Conservation (phyloP, 2,888 invertebrate species). For the Meiosimyza platycephala region DNA sequence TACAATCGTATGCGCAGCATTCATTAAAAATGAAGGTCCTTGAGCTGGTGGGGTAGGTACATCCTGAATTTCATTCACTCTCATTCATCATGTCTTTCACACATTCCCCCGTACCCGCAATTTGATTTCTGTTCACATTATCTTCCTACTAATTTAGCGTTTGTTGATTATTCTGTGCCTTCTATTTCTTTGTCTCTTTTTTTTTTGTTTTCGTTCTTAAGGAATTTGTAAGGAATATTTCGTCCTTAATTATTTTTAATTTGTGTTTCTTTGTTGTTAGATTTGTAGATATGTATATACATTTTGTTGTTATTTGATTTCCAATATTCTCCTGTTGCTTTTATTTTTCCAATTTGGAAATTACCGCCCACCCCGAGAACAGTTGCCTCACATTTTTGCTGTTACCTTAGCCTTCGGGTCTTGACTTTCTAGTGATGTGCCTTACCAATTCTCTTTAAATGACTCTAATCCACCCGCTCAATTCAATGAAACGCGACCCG, state of each 20-base stretch:
- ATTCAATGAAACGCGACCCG: no score
- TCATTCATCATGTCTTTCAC: neutral
- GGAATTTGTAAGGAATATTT: no score
- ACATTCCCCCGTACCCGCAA: neutral
- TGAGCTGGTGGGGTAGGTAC: conserved; percentile 3
- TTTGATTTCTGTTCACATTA: neutral
- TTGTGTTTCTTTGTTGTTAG: conserved; percentile 12
- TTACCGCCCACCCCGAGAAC: neutral
- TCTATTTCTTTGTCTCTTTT: neutral
- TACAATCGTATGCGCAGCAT: conserved; percentile 8
- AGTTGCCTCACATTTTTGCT: neutral
- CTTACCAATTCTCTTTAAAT: no score
- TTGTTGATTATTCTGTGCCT: neutral
- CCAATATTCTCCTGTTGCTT: conserved; percentile 35
- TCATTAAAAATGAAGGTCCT: neutral
- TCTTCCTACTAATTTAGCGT: conserved; percentile 5
- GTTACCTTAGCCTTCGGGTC: neutral
- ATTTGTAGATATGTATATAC: neutral
- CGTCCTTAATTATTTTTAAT: conserved; percentile 1
- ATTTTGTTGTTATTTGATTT: neutral
- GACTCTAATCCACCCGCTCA: no score
- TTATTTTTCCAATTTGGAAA: conserved; percentile 12
- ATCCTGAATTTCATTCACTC: conserved; percentile 20
- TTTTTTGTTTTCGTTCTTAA: neutral
- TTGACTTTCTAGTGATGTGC: neutral